Base-by-base conservation (phyloP, 2,113 vertebrate genomes). In the Pseudorhombus dupliciocellatus region DNA sequence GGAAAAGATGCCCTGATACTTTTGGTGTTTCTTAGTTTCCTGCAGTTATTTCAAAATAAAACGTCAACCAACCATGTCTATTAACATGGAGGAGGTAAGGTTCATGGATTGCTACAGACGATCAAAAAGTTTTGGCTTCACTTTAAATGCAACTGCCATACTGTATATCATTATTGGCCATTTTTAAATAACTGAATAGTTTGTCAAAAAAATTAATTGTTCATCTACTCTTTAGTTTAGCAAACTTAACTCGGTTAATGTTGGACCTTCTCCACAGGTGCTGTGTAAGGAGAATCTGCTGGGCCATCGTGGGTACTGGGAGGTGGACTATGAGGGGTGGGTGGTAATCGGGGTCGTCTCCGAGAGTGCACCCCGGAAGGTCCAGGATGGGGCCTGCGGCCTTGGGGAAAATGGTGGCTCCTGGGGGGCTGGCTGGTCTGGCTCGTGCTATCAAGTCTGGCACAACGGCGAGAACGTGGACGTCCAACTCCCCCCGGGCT, bases 371-470 rank as follows among this genome's bases (percentile, higher is more conserved):
- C 86, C 88, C 4, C 62, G 93, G 18, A 94, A 91, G 54, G 44
- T 1, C 28, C 70, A 85, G 70, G 91, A 93, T 0, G 91, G 89
- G 0, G 7, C 81, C 6, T 90, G 90, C 5, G 93, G 93, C 44
- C 74, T 94, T 1, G 94, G 93, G 1, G 93, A 94, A 75, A 94
- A 94, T 73, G 30, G 9, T 21, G 7, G 14, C 56, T 94, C 94
- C 42, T 94, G 94, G 94, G 93, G 91, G 1, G 65, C 64, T 1
- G 93, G 94, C 78, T 94, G 92, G 92, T 89, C 87, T 0, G 92
- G 93, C 4, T 90, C 92, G 75, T 82, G 78, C 85, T 94, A 89
- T 87, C 92, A 94, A 12, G 86, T 87, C 16, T 94, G 94, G 94
- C 91, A 93, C 88, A 84, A 92, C 22, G 57, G 85, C 0, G 91